A percentile compares a stretch with the other conserved stretches of the same genome.
Conservation (phyloP, 2,113 vertebrate genomes). For the Hippocampus guttulatus region DNA sequence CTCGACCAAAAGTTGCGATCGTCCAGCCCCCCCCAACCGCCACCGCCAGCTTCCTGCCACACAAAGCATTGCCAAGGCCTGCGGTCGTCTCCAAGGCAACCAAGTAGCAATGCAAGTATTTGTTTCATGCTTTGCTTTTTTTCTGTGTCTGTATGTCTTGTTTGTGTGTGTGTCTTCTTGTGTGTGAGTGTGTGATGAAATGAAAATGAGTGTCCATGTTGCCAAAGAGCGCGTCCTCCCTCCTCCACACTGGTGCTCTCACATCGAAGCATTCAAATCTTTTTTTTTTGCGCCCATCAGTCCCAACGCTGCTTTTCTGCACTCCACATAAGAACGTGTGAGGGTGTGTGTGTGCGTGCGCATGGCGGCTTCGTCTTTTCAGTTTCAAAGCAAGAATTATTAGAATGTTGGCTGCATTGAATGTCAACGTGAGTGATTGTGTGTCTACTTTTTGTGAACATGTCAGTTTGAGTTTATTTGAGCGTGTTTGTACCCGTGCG, state of each 20-base stretch:
- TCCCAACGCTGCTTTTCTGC: conserved; percentile 43
- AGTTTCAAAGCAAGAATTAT: no score
- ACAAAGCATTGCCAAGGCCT: conserved; percentile 8
- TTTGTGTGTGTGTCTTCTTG: conserved; percentile 10
- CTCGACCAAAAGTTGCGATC: conserved; percentile 88
- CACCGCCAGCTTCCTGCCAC: conserved; percentile 29
- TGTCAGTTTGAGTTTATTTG: not conserved
- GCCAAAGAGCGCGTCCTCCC: conserved; percentile 30
- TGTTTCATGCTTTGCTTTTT: not conserved
- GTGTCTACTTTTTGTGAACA: not conserved
- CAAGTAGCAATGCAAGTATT: conserved; percentile 47
- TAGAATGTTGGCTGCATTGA: conserved; percentile 28
- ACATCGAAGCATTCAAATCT: conserved; percentile 41
- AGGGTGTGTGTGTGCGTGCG: not conserved
- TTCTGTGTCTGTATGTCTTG: not conserved
- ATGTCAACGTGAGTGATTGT: conserved; percentile 35
- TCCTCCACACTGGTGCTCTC: conserved; percentile 35
- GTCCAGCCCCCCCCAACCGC: conserved; percentile 65
- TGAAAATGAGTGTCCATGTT: conserved; percentile 36
- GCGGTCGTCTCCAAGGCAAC: conserved; percentile 26
- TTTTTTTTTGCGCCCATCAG: conserved; percentile 36
- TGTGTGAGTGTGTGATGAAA: conserved; percentile 43
- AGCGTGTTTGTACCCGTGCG: conserved; percentile 11
- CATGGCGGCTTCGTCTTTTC: not conserved
- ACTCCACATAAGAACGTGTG: conserved; percentile 3